Evolutionary conservation across 2,797 vertebrate species (phyloP).

Genomic region (Spinibarbus caldwelli): DNA sequence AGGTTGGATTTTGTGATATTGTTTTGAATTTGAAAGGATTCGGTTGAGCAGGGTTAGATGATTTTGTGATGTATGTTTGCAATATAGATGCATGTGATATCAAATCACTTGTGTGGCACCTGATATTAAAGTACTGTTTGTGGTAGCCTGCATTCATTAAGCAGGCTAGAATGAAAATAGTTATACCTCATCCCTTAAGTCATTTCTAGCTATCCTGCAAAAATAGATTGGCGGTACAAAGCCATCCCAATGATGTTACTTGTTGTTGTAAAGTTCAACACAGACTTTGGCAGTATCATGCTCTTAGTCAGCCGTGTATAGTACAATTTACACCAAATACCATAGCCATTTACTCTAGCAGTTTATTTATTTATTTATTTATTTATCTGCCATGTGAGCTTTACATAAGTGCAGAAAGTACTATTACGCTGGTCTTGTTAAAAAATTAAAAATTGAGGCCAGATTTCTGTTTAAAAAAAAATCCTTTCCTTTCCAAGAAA

Average conservation of each 20-base stretch:
- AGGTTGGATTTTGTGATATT: constrained; percentile 16
- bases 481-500: too few species aligned
- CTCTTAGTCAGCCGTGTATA: background rate
- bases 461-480: too few species aligned
- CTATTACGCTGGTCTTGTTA: background rate
- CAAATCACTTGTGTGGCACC: background rate
- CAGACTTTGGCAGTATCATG: background rate
- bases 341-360: background rate
- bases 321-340: background rate
- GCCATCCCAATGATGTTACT: background rate
- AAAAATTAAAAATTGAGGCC: background rate
- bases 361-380: background rate
- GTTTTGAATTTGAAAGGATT: constrained; percentile 17
- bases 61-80: constrained; percentile 26
- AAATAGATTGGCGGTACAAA: background rate
- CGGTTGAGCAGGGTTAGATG: background rate
- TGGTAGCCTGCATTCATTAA: background rate
- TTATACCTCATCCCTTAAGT: background rate
- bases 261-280: background rate
- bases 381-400: background rate
- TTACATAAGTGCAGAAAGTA: background rate
- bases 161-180: background rate
- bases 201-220: background rate
- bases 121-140: constrained; percentile 37
- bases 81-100: constrained; percentile 28